phyloP scores from a whole-genome alignment of 2,113 vertebrate species.

The Candoia aspera region DNA sequence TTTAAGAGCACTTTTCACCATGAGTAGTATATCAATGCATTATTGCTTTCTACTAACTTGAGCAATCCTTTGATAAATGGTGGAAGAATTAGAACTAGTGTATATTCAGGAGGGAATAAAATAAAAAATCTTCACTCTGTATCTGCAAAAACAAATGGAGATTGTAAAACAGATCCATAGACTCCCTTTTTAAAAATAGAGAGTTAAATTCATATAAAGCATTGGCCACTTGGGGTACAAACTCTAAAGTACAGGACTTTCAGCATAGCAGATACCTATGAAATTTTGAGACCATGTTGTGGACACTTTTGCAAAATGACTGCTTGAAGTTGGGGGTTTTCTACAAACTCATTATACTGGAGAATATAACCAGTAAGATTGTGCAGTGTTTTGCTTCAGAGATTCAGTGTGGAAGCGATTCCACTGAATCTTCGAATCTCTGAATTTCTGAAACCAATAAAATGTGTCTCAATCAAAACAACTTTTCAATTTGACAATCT shows the following conservation, averaged over 20 bases:
- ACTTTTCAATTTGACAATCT: not conserved
- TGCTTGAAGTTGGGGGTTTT: not conserved
- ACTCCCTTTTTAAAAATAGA: not conserved
- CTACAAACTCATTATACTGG: not conserved
- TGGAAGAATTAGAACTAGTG: conserved; percentile 52
- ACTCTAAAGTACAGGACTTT: not conserved
- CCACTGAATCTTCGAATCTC: not conserved
- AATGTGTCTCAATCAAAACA: not conserved
- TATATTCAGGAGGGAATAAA: conserved; percentile 21
- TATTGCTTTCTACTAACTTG: conserved; percentile 23
- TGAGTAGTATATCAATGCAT: conserved; percentile 60
- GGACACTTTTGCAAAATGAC: not conserved
- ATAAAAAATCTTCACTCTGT: not conserved
- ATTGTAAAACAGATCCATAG: not conserved
- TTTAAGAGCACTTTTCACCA: conserved; percentile 54
- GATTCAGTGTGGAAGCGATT: not conserved
- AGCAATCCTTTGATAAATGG: conserved; percentile 27
- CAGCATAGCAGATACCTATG: not conserved
- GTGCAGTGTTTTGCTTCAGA: not conserved
- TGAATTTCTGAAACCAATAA: not conserved
- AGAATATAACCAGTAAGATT: not conserved
- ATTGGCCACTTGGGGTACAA: not conserved
- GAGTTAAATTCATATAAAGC: not conserved
- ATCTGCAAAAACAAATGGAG: not conserved
- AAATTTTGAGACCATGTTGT: not conserved